Conservation (phyloP, 2,797 vertebrate genomes). For the Gambusia yucatana region DNA sequence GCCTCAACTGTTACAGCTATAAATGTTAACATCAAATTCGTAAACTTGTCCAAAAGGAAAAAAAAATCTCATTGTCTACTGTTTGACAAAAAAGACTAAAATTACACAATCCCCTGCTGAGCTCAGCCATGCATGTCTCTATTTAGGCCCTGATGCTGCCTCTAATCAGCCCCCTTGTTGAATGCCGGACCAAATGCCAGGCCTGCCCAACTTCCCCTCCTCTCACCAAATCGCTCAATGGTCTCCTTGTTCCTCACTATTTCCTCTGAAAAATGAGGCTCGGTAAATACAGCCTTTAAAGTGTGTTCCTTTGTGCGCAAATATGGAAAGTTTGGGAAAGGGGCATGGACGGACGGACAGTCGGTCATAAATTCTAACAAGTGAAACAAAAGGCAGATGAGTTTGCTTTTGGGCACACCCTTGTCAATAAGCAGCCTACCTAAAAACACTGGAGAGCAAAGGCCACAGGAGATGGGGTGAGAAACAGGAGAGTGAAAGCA, state of each 20-base stretch:
- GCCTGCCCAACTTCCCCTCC: constrained; percentile 47
- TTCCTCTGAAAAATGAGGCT: constrained; percentile 64
- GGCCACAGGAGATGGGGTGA: constrained; percentile 33
- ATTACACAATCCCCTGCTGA: constrained; percentile 38
- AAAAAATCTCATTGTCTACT: constrained; percentile 9
- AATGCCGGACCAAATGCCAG: constrained; percentile 60
- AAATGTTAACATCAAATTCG: background rate
- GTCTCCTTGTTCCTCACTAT: constrained; percentile 70
- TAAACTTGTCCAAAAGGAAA: background rate
- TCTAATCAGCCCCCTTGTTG: constrained; percentile 64
- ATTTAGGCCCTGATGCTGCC: constrained; percentile 44
- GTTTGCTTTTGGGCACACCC: constrained; percentile 23
- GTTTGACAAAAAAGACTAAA: constrained; percentile 26
- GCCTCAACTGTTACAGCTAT: background rate
- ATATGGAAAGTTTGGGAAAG: constrained; percentile 36
- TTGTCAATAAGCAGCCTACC: constrained; percentile 40
- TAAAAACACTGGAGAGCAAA: constrained; percentile 34
- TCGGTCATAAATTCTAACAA: constrained; percentile 18
- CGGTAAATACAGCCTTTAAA: constrained; percentile 55
- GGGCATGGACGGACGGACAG: constrained; percentile 13
- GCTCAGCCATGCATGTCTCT: constrained; percentile 47
- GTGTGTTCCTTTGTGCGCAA: constrained; percentile 52
- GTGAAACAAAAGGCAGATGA: constrained; percentile 17
- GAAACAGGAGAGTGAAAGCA: constrained; percentile 26
- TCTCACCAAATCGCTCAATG: constrained; percentile 65